Evolutionary conservation across 53 echinoderm and acorn worm species (phyloP), one percentile per base, ranked within the genome.

Genomic region (Pentamera pediparva): DNA sequence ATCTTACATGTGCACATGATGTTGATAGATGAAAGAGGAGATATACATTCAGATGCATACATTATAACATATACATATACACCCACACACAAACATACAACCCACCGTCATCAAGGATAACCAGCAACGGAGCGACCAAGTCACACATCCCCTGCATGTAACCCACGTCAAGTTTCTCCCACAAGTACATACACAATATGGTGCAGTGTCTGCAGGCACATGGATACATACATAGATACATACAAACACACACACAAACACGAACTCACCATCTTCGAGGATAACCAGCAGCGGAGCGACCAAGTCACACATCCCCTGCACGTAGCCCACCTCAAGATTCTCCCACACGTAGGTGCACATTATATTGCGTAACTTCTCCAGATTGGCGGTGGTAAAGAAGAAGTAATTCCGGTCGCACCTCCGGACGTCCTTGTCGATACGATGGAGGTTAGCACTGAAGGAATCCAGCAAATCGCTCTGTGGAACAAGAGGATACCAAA

Each of bases 301-400:
- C 43, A 98, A 65, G 75, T 98, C 98, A 48, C 98, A 98, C 98
- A 98, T 98, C 1, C 98, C 98, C 74, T 98, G 98, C 5, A 98
- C 98, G n/a, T 98, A 98, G 32, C 98, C 98, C 6, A 98, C 70
- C 17, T 98, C 98, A 34, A 98, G 72, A 51, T 98, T 91, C 59
- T 98, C 98, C 98, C 98, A 98, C 29, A 98, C 98, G 48, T 98
- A 98, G 41, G 89, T 98, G 51, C 98, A 98, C 98, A 98, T 98
- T 39, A 91, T 81, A 47, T 98, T 98, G 4, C 91, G 80, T 8
- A 98, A 80, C 69, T 98, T 98, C 82, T 98, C 98, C 56, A 91
- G 86, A 75, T 98, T 98, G 11, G 83, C 50, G 1, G 75, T 31
- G 38, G 60, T 98, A 62, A 98, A 98, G 86, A 91, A 98, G 56